phyloP scores from a whole-genome alignment of 2,888 invertebrate species.

The Dynastes hyllus region DNA sequence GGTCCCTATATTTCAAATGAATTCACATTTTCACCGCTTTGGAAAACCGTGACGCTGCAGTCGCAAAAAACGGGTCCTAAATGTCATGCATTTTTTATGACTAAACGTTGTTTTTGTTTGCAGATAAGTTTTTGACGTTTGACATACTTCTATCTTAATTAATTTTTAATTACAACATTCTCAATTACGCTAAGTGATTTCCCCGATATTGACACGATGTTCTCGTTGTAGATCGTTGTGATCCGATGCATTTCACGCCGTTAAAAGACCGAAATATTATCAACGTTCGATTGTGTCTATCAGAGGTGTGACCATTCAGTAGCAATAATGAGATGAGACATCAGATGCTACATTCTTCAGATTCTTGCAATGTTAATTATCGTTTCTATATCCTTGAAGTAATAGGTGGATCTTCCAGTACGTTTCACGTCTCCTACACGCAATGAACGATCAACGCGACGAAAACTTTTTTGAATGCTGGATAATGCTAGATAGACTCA shows the following conservation, averaged over 20 bases:
- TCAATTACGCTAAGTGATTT: slow-evolving; percentile 32
- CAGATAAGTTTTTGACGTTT: slow-evolving; percentile 26
- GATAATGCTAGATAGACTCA: too few species aligned
- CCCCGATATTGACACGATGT: slow-evolving; percentile 22
- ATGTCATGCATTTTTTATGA: slow-evolving; percentile 11
- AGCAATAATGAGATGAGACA: slow-evolving; percentile 15
- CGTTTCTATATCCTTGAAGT: slow-evolving; percentile 10
- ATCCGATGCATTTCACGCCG: neutral
- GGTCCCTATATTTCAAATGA: neutral
- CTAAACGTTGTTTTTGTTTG: slow-evolving; percentile 21
- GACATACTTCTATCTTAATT: slow-evolving; percentile 34
- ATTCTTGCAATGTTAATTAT: neutral
- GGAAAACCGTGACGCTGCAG: neutral
- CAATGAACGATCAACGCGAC: slow-evolving; percentile 16
- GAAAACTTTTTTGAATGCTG: neutral
- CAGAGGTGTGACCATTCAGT: slow-evolving; percentile 32
- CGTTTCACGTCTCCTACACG: neutral
- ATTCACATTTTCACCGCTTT: neutral
- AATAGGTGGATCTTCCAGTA: neutral
- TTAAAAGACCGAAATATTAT: neutral
- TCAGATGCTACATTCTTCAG: slow-evolving; percentile 25
- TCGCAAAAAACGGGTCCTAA: neutral
- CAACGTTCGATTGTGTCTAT: neutral
- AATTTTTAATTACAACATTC: slow-evolving; percentile 26
- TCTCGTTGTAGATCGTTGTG: neutral